These are phyloP conservation scores for Eumaeus atala DNA, from an alignment of 1,140 invertebrate species.

Conservation along the genomic window DNA sequence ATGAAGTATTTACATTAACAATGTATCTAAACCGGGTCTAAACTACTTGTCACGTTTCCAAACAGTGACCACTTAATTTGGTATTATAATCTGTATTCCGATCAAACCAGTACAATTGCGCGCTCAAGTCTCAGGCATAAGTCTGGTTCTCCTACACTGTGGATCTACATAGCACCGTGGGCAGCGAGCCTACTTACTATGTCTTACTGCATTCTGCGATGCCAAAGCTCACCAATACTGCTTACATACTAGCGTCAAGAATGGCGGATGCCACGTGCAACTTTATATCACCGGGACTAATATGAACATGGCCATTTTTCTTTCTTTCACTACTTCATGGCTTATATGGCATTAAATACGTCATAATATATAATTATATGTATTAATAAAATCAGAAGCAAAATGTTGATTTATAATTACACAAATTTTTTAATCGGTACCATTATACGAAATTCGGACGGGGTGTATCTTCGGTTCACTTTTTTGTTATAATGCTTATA, in stretches of 20 bases:
- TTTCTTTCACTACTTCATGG: no score
- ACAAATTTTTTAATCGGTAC: no score
- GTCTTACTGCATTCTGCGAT: conserved; percentile 32
- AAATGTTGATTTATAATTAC: not conserved
- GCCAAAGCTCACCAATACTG: conserved; percentile 26
- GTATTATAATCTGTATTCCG: conserved; percentile 1
- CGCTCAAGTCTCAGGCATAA: conserved; percentile 21
- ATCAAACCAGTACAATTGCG: not conserved
- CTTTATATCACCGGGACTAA: conserved; percentile 4
- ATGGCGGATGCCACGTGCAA: conserved; percentile 3
- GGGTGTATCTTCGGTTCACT: no score
- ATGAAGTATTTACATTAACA: not conserved
- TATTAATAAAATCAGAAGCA: no score
- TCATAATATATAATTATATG: no score
- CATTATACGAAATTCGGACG: no score
- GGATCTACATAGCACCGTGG: conserved; percentile 31
- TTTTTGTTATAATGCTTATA: no score
- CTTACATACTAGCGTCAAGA: conserved; percentile 18
- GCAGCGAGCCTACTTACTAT: conserved; percentile 23
- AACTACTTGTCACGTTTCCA: conserved; percentile 2
- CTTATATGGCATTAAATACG: no score
- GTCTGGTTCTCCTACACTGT: conserved; percentile 39
- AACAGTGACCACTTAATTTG: conserved; percentile 4
- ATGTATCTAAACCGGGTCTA: not conserved
- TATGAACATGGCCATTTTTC: no score